These are phyloP conservation scores for Pteria penguin DNA, from an alignment of 2,888 invertebrate species.

Conservation along the genomic window DNA sequence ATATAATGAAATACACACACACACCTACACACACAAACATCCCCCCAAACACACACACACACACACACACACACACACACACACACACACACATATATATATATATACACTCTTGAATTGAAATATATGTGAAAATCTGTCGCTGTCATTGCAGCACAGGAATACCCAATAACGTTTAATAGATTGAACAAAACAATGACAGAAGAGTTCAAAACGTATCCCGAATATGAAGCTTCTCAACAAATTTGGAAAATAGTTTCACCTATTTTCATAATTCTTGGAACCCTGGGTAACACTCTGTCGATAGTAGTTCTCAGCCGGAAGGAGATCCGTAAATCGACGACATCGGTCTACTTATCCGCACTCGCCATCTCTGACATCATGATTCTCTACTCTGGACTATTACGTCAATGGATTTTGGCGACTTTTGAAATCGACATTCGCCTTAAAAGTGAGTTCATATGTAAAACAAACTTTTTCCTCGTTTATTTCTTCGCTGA, in stretches of 20 bases:
- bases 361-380: constrained; percentile 65
- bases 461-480: constrained; percentile 65
- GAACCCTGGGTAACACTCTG: constrained; percentile 68
- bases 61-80: too few species aligned
- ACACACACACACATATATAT: too few species aligned
- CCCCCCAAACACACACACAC: too few species aligned
- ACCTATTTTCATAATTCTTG: constrained; percentile 67
- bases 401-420: constrained; percentile 63
- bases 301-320: constrained; percentile 62
- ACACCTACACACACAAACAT: too few species aligned
- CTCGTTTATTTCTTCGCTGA: constrained; percentile 66
- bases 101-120: too few species aligned
- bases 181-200: too few species aligned
- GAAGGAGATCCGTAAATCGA: constrained; percentile 56
- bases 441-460: constrained; percentile 44
- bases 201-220: not conserved
- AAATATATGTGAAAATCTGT: too few species aligned
- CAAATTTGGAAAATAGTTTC: constrained; percentile 59
- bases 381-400: constrained; percentile 65
- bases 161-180: too few species aligned
- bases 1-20: too few species aligned
- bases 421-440: constrained; percentile 56
- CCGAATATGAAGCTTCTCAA: constrained; percentile 20
- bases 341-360: constrained; percentile 65
- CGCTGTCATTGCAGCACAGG: too few species aligned